Percentiles rank a stretch among this genome's conserved stretches.
phyloP scores from a whole-genome alignment of 2,113 vertebrate genomes.

The Nicator chloris region DNA sequence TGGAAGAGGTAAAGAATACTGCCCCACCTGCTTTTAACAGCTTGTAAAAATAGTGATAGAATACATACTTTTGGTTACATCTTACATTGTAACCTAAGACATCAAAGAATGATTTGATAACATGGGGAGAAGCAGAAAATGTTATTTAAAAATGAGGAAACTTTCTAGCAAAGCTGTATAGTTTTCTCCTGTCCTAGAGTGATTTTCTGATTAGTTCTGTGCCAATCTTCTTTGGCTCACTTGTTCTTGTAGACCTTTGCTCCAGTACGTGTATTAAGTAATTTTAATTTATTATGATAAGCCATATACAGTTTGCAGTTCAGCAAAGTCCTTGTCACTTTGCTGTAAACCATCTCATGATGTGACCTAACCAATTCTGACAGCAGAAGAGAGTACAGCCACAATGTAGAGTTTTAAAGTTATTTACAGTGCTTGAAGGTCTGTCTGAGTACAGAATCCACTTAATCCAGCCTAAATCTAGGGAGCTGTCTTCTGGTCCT shows the following conservation, averaged over 20 bases:
- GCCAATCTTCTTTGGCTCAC: neutral
- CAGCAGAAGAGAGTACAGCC: constrained; percentile 50
- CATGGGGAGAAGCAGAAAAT: neutral
- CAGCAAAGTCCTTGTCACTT: constrained; percentile 62
- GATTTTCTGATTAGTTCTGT: neutral
- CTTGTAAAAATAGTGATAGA: neutral
- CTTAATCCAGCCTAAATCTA: constrained; percentile 59
- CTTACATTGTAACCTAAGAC: neutral
- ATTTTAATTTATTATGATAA: constrained; percentile 49
- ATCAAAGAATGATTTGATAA: neutral
- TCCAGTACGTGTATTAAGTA: neutral
- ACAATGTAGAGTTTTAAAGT: constrained; percentile 27
- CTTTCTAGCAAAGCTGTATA: neutral
- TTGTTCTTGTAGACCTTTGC: neutral
- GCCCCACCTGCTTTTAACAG: neutral
- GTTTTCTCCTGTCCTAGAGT: neutral
- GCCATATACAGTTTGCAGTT: neutral
- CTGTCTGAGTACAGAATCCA: constrained; percentile 24
- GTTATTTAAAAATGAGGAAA: neutral
- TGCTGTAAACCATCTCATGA: constrained; percentile 22
- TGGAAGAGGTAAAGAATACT: neutral
- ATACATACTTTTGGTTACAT: neutral
- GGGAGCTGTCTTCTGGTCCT: constrained; percentile 30
- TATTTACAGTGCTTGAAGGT: constrained; percentile 62
- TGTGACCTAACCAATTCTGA: constrained; percentile 48